Base-by-base conservation (phyloP, 2,797 vertebrate genomes). In the Alauda arvensis region DNA sequence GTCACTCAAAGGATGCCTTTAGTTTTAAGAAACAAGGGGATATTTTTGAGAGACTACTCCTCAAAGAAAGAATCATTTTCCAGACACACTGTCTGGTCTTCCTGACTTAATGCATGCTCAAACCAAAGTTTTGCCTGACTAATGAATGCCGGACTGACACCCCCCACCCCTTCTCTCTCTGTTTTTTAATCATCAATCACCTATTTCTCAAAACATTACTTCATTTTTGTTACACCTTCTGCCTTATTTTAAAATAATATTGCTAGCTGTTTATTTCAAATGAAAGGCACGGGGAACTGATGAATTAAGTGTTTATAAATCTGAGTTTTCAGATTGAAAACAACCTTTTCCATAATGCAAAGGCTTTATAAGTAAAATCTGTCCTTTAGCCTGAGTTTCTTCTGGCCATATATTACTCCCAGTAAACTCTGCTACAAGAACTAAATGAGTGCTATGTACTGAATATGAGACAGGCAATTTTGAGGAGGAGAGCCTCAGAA, bases 171-270 rank as follows among this genome's bases (percentile, higher is more conserved):
- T 85, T 90, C 67, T 95, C 89, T 88, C 81, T 81, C 94, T 95
- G 91, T 94, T 96, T 96, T 95, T 91, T 87, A 94, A 82, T 74
- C 93, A 95, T 94, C 91, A 94, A 95, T 94, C 93, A 94, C 46
- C 34, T 90, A 88, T 93, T 95, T 93, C 88, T 92, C 91, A 95
- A 94, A 94, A 95, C 90, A 91, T 85, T 93, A 95, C 90, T 94
- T 78, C 66, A 94, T 91, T 95, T 93, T 94, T 93, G 94, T 93
- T 94, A 95, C 66, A 93, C 70, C 85, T 95, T 91, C 93, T 91
- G 90, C 83, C 92, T 96, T 92, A 72, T 85, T 96, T 89, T 95
- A 88, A 94, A 94, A 90, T 87, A 93, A 92, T 91, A 94, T 78
- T 75, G 88, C 87, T 62, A 80, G 34, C 48, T 94, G 77, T 95